Conservation (phyloP, 2,113 vertebrate species). For the Pseudonaja textilis region DNA sequence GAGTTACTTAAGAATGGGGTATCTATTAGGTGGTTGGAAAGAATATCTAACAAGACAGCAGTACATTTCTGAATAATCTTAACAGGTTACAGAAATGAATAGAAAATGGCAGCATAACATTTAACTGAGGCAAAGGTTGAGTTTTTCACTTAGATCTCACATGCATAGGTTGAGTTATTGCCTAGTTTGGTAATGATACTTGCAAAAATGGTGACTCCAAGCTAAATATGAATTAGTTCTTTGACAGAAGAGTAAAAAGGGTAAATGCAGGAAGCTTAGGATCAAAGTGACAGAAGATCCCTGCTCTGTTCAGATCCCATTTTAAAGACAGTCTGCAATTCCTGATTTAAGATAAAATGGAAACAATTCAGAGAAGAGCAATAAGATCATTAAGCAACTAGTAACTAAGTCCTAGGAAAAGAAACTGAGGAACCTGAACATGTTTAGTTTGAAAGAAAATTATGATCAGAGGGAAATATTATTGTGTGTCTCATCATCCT, state of each 20-base stretch:
- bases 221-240: background rate
- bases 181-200: background rate
- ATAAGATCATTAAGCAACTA: background rate
- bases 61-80: background rate
- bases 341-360: background rate
- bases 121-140: background rate
- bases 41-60: background rate
- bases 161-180: background rate
- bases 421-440: background rate
- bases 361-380: background rate
- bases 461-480: background rate
- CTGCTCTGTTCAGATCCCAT: background rate
- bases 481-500: background rate
- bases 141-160: background rate
- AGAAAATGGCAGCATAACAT: background rate
- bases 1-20: background rate
- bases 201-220: background rate
- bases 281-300: background rate
- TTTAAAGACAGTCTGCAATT: background rate
- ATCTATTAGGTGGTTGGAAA: background rate
- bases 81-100: background rate
- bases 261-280: background rate
- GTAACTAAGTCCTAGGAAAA: background rate
- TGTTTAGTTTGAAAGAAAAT: background rate
- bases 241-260: background rate